Evolutionary conservation across 2,113 vertebrate species (phyloP).

Genomic region (Polypterus senegalus): DNA sequence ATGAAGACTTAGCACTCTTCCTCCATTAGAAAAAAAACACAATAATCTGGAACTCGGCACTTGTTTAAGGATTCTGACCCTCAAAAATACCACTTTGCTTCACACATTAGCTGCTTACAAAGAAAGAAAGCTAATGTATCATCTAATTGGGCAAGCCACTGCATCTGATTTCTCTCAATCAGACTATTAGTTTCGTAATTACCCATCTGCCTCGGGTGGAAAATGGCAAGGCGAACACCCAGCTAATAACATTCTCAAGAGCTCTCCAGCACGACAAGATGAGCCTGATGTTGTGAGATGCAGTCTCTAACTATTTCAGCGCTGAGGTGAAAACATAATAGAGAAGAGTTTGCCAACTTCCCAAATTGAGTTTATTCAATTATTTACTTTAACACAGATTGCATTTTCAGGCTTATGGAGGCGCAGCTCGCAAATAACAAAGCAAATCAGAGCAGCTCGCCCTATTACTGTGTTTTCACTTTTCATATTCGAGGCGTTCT

Average conservation of each 20-base stretch:
- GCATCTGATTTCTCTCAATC: conserved; percentile 99
- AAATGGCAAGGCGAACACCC: conserved; percentile 88
- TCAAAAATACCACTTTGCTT: conserved; percentile 97
- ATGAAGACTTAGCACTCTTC: conserved; percentile 96
- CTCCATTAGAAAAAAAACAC: conserved; percentile 78
- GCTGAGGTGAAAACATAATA: conserved; percentile 66
- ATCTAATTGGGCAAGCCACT: conserved; percentile 99
- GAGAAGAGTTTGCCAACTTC: conserved; percentile 32
- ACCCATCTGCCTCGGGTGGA: conserved; percentile 98
- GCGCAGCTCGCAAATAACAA: too few relatives aligned
- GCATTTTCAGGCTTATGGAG: conserved; percentile 8
- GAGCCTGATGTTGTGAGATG: conserved; percentile 81
- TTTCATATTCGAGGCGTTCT: too few relatives aligned
- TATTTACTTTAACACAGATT: conserved; percentile 33
- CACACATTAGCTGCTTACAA: conserved; percentile 99
- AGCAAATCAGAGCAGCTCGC: too few relatives aligned
- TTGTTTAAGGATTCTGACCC: conserved; percentile 96
- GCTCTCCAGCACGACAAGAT: conserved; percentile 96
- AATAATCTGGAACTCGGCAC: conserved; percentile 80
- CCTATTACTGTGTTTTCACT: too few relatives aligned
- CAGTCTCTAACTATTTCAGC: conserved; percentile 74
- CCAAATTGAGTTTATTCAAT: conserved; percentile 33
- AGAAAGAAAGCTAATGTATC: conserved; percentile 99
- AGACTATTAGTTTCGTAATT: conserved; percentile 99
- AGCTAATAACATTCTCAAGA: conserved; percentile 99